Conservation (phyloP, 2,113 vertebrate genomes). For the Chloropsis hardwickii region DNA sequence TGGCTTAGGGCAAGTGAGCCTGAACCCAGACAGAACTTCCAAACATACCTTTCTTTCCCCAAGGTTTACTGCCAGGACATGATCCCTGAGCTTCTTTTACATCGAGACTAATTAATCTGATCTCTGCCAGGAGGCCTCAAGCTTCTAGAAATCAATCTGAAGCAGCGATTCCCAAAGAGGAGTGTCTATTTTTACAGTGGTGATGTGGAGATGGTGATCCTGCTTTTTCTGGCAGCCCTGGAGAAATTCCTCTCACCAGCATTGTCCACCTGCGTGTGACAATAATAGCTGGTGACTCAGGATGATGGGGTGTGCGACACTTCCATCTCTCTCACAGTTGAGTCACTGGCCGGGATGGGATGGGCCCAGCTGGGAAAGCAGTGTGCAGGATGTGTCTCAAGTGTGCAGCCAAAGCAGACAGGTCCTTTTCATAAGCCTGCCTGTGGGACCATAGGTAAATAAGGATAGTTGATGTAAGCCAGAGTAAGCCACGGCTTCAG, state of each 20-base stretch:
- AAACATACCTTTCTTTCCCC: rapidly evolving
- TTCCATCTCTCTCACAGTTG: slow-evolving; percentile 40
- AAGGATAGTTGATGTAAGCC: background rate
- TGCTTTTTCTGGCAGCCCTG: slow-evolving; percentile 25
- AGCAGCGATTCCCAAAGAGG: background rate
- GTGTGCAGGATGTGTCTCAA: slow-evolving; percentile 51
- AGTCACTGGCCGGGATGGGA: slow-evolving; percentile 34
- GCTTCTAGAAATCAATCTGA: background rate
- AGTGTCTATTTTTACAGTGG: slow-evolving; percentile 16
- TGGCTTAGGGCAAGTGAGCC: background rate
- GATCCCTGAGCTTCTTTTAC: background rate
- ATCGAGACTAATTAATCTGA: rapidly evolving
- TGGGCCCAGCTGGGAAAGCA: slow-evolving; percentile 59
- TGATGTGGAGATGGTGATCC: background rate
- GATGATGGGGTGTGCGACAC: background rate
- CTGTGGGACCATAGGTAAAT: background rate
- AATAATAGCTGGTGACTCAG: slow-evolving; percentile 60
- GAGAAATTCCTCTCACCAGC: slow-evolving; percentile 6
- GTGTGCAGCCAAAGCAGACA: background rate
- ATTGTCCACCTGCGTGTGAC: background rate
- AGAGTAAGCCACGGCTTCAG: background rate
- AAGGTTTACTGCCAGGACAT: background rate
- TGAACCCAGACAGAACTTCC: background rate
- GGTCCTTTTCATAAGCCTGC: background rate
- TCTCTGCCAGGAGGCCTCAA: background rate